Evolutionary conservation across 2,113 vertebrate species (phyloP).

Genomic region (Fulica atra): DNA sequence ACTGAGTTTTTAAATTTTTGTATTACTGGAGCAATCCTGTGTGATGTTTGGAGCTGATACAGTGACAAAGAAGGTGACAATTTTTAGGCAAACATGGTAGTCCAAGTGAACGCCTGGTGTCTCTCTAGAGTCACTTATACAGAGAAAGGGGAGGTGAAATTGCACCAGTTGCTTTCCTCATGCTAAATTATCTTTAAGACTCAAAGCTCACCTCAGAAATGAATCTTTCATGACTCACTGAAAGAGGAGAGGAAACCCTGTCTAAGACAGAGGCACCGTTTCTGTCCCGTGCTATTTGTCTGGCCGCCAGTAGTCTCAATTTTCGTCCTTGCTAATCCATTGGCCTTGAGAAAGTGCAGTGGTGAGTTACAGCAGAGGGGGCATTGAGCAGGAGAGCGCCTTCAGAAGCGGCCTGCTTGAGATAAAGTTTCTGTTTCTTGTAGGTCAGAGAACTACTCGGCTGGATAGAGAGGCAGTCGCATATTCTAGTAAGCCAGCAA

Average conservation of each 20-base stretch:
- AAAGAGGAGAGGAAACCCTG: conserved; percentile 34
- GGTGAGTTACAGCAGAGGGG: not conserved
- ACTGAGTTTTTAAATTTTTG: not conserved
- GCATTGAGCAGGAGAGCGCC: not conserved
- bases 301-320: conserved; percentile 24
- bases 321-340: not conserved
- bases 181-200: conserved; percentile 10
- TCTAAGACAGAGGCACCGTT: not conserved
- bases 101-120: not conserved
- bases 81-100: not conserved
- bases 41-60: not conserved
- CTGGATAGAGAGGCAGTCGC: not conserved
- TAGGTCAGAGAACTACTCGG: not conserved
- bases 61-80: not conserved
- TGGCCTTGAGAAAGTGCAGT: not conserved
- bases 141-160: not conserved
- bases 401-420: not conserved
- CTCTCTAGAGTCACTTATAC: not conserved
- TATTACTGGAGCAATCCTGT: not conserved
- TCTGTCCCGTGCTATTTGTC: not conserved
- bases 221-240: conserved; percentile 37
- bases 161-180: not conserved
- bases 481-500: conserved; percentile 12
- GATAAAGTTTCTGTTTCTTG: conserved; percentile 31
- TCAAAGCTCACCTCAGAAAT: conserved; percentile 35